Base-by-base conservation (phyloP, 2,113 vertebrate genomes). In the Crypturellus undulatus region DNA sequence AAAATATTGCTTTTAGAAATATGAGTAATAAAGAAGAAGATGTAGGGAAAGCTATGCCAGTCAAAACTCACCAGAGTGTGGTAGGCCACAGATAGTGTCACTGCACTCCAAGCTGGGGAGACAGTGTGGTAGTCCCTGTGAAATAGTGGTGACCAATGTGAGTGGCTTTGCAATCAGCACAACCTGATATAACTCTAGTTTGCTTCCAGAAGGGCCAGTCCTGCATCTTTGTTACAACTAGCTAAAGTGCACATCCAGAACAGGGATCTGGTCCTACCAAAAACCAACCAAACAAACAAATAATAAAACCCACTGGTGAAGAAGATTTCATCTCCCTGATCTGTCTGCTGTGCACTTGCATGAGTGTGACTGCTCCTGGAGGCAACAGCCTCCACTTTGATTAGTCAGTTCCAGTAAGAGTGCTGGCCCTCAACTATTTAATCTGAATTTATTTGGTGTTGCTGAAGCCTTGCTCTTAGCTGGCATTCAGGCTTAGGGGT, bases 21-120 rank as follows among this genome's bases (percentile, higher is more conserved):
- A 94, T 94, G 89, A 94, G 92, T 92, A 92, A 94, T 90, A 95
- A 95, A 95, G 88, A 65, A 90, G 32, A 45, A 82, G 59, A 43
- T 77, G 47, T 73, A 76, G 92, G 87, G 72, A 87, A 89, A 87
- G 69, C 79, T 75, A 77, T 47, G 89, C 25, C 64, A 78, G 52
- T n/a, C 32, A 42, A 64, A 51, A 19, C 26, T 26, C 12, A 85
- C 78, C 86, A 60, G 85, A 89, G 60, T 60, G 40, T 94, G 59
- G 84, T 72, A 69, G 64, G 71, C 90, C 93, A 90, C 88, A 82
- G 70, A 51, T 65, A 62, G 40, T 72, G 42, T 83, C 24, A 40
- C 63, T 68, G n/a, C 84, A 62, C 91, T 64, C 87, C 36, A 80
- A 58, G 82, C 65, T 87, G 47, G 62, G 79, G 36, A 67, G 12